phyloP scores from a whole-genome alignment of 1,140 invertebrate species.

The Leptopilina boulardi region DNA sequence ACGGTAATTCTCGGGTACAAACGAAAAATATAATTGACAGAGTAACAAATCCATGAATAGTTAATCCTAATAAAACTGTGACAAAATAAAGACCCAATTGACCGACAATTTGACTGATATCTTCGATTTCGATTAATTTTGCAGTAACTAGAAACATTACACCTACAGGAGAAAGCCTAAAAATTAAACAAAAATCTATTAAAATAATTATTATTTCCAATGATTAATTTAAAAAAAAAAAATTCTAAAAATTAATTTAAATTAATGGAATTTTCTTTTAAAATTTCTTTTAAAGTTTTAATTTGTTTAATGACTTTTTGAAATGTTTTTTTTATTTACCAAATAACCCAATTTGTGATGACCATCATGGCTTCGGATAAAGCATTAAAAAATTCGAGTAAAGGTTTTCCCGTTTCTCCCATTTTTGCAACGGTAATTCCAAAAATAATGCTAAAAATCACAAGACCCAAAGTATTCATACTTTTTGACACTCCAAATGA shows the following conservation, averaged over 20 bases:
- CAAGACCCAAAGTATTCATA: constrained; percentile 79
- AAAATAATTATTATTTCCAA: too few species aligned
- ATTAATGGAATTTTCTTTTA: background rate
- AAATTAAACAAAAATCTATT: constrained; percentile 32
- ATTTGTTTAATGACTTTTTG: background rate
- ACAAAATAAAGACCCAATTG: constrained; percentile 82
- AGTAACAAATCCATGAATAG: constrained; percentile 80
- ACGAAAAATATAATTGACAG: constrained; percentile 81
- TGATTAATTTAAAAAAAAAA: background rate
- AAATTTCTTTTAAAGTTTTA: background rate
- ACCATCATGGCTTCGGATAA: constrained; percentile 77
- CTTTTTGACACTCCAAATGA: constrained; percentile 61
- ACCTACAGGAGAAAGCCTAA: constrained; percentile 84
- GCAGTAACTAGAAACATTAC: constrained; percentile 85
- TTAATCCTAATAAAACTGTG: constrained; percentile 80
- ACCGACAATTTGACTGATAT: constrained; percentile 80
- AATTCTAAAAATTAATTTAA: background rate
- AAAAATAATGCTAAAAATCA: constrained; percentile 77
- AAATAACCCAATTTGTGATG: constrained; percentile 78
- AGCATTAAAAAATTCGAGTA: constrained; percentile 75
- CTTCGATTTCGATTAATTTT: constrained; percentile 84
- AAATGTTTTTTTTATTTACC: constrained; percentile 57
- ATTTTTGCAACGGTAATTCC: constrained; percentile 77
- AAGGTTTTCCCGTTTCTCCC: constrained; percentile 73
- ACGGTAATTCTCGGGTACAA: constrained; percentile 80